Evolutionary conservation across 1,140 invertebrate genomes (phyloP).

Genomic region (Vanessa tameamea): DNA sequence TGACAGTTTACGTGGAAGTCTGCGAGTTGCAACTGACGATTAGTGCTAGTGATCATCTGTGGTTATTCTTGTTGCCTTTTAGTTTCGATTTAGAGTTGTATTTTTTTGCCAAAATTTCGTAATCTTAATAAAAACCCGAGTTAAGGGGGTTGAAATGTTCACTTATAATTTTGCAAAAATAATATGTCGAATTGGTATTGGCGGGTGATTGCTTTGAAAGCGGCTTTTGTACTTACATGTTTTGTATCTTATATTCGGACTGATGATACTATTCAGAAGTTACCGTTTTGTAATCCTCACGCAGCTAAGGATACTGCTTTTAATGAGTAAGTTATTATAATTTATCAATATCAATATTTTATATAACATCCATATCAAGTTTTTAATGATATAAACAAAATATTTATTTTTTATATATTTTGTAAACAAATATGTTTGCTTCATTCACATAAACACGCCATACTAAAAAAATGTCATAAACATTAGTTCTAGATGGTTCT

Average conservation of each 20-base stretch:
- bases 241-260: constrained; percentile 64
- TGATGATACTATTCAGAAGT: constrained; percentile 65
- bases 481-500: constrained; percentile 7
- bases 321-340: constrained; percentile 53
- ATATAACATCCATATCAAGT: not conserved
- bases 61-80: constrained; percentile 6
- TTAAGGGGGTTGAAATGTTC: constrained; percentile 62
- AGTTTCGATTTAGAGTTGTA: constrained; percentile 35
- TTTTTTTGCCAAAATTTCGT: constrained; percentile 53
- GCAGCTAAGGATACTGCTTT: constrained; percentile 49
- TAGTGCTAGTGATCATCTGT: constrained; percentile 10
- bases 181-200: constrained; percentile 76
- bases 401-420: constrained; percentile 1
- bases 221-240: constrained; percentile 64
- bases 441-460: not conserved
- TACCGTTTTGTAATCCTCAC: constrained; percentile 71
- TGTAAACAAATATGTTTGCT: constrained; percentile 26
- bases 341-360: not conserved
- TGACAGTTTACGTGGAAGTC: constrained; percentile 57
- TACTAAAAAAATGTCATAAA: not conserved
- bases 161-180: constrained; percentile 64
- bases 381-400: too few species aligned
- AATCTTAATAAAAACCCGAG: constrained; percentile 52
- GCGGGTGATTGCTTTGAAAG: constrained; percentile 63
- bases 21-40: constrained; percentile 13